A percentile compares a stretch with the other conserved stretches of the same genome.
These are phyloP conservation scores for Cryptocephalus moraei DNA, from an alignment of 2,888 invertebrate genomes.

Conservation along the genomic window DNA sequence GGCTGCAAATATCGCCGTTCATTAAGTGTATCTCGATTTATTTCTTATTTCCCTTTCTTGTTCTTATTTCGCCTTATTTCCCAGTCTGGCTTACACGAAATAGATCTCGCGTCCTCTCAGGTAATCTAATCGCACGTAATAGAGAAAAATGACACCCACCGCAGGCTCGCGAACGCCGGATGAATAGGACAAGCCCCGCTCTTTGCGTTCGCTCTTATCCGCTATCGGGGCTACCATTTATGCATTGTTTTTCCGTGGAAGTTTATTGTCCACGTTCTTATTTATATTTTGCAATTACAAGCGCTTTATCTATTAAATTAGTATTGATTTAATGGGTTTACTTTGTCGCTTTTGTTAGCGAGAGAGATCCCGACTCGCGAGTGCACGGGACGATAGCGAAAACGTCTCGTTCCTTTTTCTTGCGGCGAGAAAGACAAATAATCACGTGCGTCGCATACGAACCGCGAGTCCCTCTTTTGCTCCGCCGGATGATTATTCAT, in stretches of 20 bases:
- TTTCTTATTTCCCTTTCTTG: too few relatives aligned
- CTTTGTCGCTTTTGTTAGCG: constrained; percentile 17
- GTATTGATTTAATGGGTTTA: constrained; percentile 24
- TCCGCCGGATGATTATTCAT: too few relatives aligned
- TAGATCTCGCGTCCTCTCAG: too few relatives aligned
- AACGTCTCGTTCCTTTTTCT: too few relatives aligned
- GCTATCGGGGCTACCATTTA: constrained; percentile 14
- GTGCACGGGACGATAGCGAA: neutral
- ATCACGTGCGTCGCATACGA: too few relatives aligned
- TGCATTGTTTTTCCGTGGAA: constrained; percentile 22
- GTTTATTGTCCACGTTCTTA: constrained; percentile 25
- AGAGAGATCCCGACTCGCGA: constrained; percentile 11
- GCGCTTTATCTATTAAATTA: constrained; percentile 26
- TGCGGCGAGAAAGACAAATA: too few relatives aligned
- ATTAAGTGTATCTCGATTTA: too few relatives aligned
- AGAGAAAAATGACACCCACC: neutral
- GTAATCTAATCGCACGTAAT: neutral
- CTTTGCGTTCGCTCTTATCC: constrained; percentile 1
- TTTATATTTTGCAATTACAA: constrained; percentile 28
- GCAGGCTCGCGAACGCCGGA: constrained; percentile 12
- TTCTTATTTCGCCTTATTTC: too few relatives aligned
- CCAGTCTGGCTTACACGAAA: too few relatives aligned
- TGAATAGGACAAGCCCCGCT: constrained; percentile 10
- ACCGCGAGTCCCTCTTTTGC: too few relatives aligned
- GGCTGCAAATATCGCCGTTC: too few relatives aligned